These are phyloP conservation scores for Barbus barbus DNA, from an alignment of 2,113 vertebrate species.

Conservation along the genomic window DNA sequence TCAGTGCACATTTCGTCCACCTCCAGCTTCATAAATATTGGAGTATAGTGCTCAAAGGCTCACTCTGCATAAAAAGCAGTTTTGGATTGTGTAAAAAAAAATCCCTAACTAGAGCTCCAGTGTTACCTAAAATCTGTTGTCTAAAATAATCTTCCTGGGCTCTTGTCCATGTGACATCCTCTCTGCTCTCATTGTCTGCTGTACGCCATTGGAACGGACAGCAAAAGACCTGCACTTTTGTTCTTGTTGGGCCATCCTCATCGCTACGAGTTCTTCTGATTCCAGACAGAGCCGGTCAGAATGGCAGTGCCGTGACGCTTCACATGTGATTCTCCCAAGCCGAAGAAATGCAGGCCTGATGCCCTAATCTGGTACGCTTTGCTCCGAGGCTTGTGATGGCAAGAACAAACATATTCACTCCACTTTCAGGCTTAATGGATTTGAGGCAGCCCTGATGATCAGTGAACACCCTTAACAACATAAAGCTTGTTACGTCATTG, in stretches of 20 bases:
- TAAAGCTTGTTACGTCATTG: constrained; percentile 40
- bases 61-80: background rate
- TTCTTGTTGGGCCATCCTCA: background rate
- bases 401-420: constrained; percentile 11
- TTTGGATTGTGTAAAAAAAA: background rate
- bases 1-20: background rate
- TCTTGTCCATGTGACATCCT: background rate
- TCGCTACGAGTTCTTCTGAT: background rate
- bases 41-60: background rate
- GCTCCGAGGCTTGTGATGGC: constrained; percentile 1
- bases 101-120: background rate
- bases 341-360: constrained; percentile 11
- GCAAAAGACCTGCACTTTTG: background rate
- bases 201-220: background rate
- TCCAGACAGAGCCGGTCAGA: background rate
- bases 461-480: constrained; percentile 18
- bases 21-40: constrained; percentile 22
- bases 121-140: background rate
- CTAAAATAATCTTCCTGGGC: constrained; percentile 1
- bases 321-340: constrained; percentile 9
- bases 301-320: background rate
- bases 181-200: background rate
- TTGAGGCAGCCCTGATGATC: constrained; percentile 12
- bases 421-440: constrained; percentile 29
- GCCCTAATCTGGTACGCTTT: constrained; percentile 30